phyloP scores from a whole-genome alignment of 2,888 invertebrate genomes.

The Acanthococcus lagerstroemiae region DNA sequence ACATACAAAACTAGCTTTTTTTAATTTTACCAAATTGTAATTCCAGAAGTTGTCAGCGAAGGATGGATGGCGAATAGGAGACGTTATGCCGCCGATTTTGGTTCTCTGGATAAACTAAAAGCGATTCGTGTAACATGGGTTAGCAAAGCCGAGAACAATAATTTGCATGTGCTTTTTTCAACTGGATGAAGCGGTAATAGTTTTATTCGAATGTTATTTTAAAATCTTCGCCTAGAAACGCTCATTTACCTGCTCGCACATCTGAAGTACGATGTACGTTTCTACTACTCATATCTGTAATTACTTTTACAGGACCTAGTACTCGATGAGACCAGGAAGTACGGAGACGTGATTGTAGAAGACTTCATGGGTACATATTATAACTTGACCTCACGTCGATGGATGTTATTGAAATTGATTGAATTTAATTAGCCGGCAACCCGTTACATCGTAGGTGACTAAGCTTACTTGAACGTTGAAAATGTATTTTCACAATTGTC shows the following conservation, averaged over 20 bases:
- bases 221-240: too few species aligned
- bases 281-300: too few species aligned
- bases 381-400: constrained; percentile 74
- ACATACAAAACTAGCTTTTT: too few species aligned
- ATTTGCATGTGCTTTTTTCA: neutral
- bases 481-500: constrained; percentile 46
- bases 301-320: constrained; percentile 54
- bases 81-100: neutral
- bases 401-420: constrained; percentile 75
- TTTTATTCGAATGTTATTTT: neutral
- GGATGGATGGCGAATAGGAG: neutral
- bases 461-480: constrained; percentile 71
- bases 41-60: neutral
- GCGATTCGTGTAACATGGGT: constrained; percentile 68
- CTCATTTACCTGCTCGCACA: too few species aligned
- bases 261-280: too few species aligned
- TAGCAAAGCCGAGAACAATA: neutral
- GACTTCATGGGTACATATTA: constrained; percentile 75
- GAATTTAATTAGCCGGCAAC: constrained; percentile 53
- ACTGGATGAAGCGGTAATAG: neutral
- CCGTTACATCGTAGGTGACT: constrained; percentile 70
- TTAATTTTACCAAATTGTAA: too few species aligned
- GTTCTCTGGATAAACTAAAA: constrained; percentile 29
- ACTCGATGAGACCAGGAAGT: constrained; percentile 54
- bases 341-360: constrained; percentile 72